Evolutionary conservation across 2,888 invertebrate genomes (phyloP).

Genomic region (Ophioninae sp.): DNA sequence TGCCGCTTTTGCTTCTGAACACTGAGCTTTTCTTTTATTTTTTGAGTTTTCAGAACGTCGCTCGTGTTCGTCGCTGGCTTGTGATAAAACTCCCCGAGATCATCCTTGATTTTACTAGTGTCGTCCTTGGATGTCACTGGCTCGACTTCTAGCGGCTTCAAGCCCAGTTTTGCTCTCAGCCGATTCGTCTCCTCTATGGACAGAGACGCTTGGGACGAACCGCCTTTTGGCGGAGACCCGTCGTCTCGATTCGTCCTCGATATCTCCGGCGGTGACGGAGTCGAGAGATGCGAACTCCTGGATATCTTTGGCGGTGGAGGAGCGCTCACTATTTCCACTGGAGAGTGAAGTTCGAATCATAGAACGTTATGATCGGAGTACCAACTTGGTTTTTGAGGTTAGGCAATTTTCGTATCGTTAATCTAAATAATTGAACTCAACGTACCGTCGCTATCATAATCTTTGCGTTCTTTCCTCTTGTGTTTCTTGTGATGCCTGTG

Average conservation of each 20-base stretch:
- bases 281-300: constrained; percentile 73
- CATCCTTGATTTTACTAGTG: constrained; percentile 80
- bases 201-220: constrained; percentile 83
- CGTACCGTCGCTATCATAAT: constrained; percentile 80
- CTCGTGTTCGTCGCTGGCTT: constrained; percentile 91
- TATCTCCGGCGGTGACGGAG: constrained; percentile 70
- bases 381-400: constrained; percentile 11
- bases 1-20: constrained; percentile 90
- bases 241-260: constrained; percentile 55
- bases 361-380: constrained; percentile 18
- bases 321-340: constrained; percentile 79
- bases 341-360: constrained; percentile 22
- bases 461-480: constrained; percentile 79
- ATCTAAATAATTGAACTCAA: constrained; percentile 4
- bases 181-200: constrained; percentile 94
- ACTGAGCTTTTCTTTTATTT: constrained; percentile 90
- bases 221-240: constrained; percentile 77
- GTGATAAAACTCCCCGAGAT: constrained; percentile 92
- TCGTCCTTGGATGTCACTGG: constrained; percentile 73
- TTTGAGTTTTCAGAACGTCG: constrained; percentile 89
- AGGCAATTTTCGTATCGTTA: constrained; percentile 13
- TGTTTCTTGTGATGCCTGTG: constrained; percentile 80
- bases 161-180: constrained; percentile 94
- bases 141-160: constrained; percentile 93
- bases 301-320: constrained; percentile 81